Conservation (phyloP, 2,113 vertebrate species). For the Gopherus flavomarginatus region DNA sequence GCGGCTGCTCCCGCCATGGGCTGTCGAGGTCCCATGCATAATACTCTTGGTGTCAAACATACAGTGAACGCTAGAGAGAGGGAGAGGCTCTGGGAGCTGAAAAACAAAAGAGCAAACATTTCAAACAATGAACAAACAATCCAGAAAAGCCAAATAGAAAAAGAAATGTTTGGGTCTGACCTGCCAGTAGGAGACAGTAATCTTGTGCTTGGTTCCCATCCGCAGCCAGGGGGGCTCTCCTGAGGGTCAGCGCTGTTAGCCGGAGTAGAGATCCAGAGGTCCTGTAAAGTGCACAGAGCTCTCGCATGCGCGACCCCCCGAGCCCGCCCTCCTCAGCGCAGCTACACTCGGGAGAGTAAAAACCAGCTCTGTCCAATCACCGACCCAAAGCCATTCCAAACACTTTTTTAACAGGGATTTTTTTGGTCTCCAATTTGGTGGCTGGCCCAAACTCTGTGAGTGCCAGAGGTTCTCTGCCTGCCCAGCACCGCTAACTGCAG, state of each 20-base stretch:
- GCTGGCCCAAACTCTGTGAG: slow-evolving; percentile 74
- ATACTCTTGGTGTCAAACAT: slow-evolving; percentile 83
- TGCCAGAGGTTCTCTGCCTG: slow-evolving; percentile 78
- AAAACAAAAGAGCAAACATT: slow-evolving; percentile 92
- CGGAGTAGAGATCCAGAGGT: slow-evolving; percentile 88
- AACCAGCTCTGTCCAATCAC: slow-evolving; percentile 83
- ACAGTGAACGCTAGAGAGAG: slow-evolving; percentile 87
- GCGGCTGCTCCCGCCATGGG: slow-evolving; percentile 82
- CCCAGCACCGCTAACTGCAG: slow-evolving; percentile 80
- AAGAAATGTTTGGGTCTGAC: slow-evolving; percentile 97
- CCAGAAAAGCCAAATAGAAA: slow-evolving; percentile 90
- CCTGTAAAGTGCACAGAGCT: slow-evolving; percentile 99
- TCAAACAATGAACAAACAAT: slow-evolving; percentile 91
- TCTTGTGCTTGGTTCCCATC: slow-evolving; percentile 91
- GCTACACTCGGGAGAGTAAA: slow-evolving; percentile 78
- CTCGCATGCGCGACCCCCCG: slow-evolving; percentile 94
- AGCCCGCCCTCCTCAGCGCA: slow-evolving; percentile 86
- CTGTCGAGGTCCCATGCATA: slow-evolving; percentile 77
- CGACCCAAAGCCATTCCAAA: slow-evolving; percentile 81
- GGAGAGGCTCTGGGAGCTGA: slow-evolving; percentile 89
- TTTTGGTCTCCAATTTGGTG: slow-evolving; percentile 75
- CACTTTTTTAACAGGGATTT: slow-evolving; percentile 76
- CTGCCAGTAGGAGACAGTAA: slow-evolving; percentile 95
- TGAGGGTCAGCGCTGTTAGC: slow-evolving; percentile 84
- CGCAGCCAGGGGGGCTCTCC: slow-evolving; percentile 85